Evolutionary conservation across 2,888 invertebrate genomes (phyloP).

Genomic region (Agrotis exclamationis): DNA sequence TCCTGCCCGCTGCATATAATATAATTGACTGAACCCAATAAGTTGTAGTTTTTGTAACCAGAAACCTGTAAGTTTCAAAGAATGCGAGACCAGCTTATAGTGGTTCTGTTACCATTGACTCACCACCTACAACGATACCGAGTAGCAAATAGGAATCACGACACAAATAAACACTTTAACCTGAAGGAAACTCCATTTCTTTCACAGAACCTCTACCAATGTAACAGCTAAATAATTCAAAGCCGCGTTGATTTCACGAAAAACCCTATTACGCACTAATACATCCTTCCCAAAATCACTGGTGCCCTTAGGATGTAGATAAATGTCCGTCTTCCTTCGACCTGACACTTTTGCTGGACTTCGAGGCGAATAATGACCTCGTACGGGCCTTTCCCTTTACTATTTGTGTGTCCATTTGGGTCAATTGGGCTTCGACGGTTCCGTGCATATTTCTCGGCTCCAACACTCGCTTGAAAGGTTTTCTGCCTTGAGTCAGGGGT

Average conservation of each 20-base stretch:
- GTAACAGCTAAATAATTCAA: slow-evolving; percentile 81
- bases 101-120: background rate
- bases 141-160: background rate
- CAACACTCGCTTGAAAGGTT: slow-evolving; percentile 84
- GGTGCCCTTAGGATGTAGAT: slow-evolving; percentile 88
- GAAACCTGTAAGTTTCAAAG: background rate
- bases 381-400: slow-evolving; percentile 81
- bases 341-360: slow-evolving; percentile 87
- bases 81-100: no score
- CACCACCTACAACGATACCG: background rate
- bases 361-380: slow-evolving; percentile 88
- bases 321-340: slow-evolving; percentile 85
- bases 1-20: background rate
- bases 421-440: slow-evolving; percentile 87
- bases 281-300: slow-evolving; percentile 87
- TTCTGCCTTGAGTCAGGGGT: slow-evolving; percentile 76
- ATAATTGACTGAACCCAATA: background rate
- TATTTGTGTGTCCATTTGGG: slow-evolving; percentile 89
- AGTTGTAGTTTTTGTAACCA: no score
- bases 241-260: slow-evolving; percentile 82
- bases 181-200: slow-evolving; percentile 59
- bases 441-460: slow-evolving; percentile 82
- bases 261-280: slow-evolving; percentile 80
- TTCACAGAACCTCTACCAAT: slow-evolving; percentile 71
- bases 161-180: slow-evolving; percentile 54